Base-by-base conservation (phyloP, 2,888 invertebrate genomes). In the Lasioglossum calceatum region DNA sequence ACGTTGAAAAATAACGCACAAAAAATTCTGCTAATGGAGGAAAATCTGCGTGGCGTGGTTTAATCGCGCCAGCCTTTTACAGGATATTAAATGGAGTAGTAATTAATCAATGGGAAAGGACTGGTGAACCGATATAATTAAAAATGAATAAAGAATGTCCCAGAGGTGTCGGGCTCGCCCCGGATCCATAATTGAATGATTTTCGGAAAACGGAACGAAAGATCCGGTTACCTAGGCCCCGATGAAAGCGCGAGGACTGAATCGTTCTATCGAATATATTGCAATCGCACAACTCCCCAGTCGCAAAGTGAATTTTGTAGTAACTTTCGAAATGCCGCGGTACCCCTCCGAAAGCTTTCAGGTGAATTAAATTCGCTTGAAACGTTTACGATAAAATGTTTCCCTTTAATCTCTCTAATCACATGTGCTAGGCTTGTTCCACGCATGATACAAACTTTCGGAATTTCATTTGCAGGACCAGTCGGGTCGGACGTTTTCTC, bases 391-490 rank as follows among this genome's bases (percentile, higher is more conserved):
- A 87, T 89, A 87, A 87, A 91, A 91, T 91, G 86, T 91, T 91
- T 88, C 87, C 90, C 89, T 89, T 91, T 89, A 89, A 91, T 91
- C 91, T 89, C 88, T 83, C 85, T 88, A 88, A 91, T 91, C 90
- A 86, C 83, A 84, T 84, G 84, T 87, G 84, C 87, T 74, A 77
- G 81, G 64, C 81, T 81, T 72, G 87, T 81, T 83, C 73, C 76
- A 74, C 83, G 80, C 72, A 74, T 50, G 84, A 83, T 78, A 36
- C 85, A 82, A 89, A 90, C 90, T 85, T 88, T 82, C 39, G 78
- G 77, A 85, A 87, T 90, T 88, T 90, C 82, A 77, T 87, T 82
- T 58, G 75, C 64, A 72, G 58, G 71, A 27, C 54, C 58, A 73
- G 81, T 32, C 50, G 27, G 32, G 54, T 39, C 70, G 36, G 74